A percentile compares a stretch with the other conserved stretches of the same genome.
Evolutionary conservation across 30 jellyfish, hydroid and myxozoan genomes (phyloP).

Genomic region (Pseudorhiza aurosa): DNA sequence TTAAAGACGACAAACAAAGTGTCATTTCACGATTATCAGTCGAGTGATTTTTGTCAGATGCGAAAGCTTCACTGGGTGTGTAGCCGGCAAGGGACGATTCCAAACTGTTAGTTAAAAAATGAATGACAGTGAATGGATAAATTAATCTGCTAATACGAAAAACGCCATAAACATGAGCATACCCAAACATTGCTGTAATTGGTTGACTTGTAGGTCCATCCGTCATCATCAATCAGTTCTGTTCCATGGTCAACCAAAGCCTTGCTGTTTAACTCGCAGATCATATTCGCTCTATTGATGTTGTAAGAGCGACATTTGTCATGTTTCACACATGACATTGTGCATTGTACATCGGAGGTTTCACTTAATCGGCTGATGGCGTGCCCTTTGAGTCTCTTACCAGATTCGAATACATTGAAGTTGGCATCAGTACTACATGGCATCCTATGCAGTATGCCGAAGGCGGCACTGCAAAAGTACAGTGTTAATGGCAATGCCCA

Average conservation of each 20-base stretch:
- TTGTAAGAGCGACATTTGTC: conserved; percentile 8
- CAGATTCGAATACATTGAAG: neutral
- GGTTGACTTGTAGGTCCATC: conserved; percentile 7
- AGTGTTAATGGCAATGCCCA: too few species aligned
- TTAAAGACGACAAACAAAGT: too few species aligned
- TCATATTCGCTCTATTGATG: neutral
- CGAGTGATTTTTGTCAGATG: too few species aligned
- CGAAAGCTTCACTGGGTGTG: too few species aligned
- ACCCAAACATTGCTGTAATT: neutral
- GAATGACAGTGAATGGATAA: too few species aligned
- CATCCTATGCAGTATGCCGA: neutral
- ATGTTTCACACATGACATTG: neutral
- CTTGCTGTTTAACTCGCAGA: conserved; percentile 25
- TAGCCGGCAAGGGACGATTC: too few species aligned
- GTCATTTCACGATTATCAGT: too few species aligned
- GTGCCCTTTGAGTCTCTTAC: neutral
- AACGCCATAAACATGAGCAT: neutral
- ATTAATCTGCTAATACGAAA: too few species aligned
- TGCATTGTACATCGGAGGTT: neutral
- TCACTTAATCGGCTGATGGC: neutral
- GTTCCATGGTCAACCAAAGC: conserved; percentile 16
- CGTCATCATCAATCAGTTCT: neutral
- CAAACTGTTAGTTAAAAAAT: too few species aligned
- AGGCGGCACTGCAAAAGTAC: neutral
- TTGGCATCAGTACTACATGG: neutral